Conservation (phyloP, 2,113 vertebrate species). For the Scomber scombrus region DNA sequence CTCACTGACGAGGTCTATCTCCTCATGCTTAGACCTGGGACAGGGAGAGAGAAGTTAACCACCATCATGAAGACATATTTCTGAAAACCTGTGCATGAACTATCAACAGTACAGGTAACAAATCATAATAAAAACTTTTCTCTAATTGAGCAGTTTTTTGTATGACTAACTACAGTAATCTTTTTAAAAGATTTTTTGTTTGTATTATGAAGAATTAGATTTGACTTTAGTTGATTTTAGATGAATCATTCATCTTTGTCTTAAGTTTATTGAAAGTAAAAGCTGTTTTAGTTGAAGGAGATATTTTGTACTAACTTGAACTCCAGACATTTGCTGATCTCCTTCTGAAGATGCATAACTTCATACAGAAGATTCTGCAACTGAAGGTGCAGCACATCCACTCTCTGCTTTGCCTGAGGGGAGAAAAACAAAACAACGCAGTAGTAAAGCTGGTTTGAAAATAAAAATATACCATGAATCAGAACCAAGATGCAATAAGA, state of each 20-base stretch:
- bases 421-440: not conserved
- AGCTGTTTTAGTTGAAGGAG: not conserved
- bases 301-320: conserved; percentile 91
- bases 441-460: not conserved
- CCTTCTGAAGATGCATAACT: conserved; percentile 99
- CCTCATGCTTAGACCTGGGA: conserved; percentile 95
- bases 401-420: conserved; percentile 94
- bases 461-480: not conserved
- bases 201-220: too few relatives aligned
- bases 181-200: too few relatives aligned
- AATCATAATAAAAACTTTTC: not conserved
- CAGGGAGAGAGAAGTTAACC: not conserved
- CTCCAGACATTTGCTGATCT: conserved; percentile 98
- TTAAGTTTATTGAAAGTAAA: not conserved
- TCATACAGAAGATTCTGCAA: conserved; percentile 98
- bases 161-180: too few relatives aligned
- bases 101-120: not conserved
- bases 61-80: not conserved
- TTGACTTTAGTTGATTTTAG: too few relatives aligned
- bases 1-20: conserved; percentile 94
- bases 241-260: not conserved
- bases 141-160: not conserved
- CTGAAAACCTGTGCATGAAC: not conserved
- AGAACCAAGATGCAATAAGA: conserved; percentile 10
- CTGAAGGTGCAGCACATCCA: conserved; percentile 96